Conservation (phyloP, 2,888 invertebrate genomes). For the Blastobasis adustella region DNA sequence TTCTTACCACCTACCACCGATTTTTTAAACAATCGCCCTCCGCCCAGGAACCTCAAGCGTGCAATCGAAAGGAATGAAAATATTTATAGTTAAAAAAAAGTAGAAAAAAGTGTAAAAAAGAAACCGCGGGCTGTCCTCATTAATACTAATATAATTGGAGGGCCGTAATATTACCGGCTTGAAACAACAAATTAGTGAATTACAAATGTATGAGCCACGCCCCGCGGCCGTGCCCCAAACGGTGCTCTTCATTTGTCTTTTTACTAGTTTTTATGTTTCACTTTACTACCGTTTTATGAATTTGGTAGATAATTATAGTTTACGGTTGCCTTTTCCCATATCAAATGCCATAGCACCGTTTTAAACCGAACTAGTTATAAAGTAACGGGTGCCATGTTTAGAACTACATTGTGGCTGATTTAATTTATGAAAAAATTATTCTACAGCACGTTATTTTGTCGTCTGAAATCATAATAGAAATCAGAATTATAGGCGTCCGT, state of each 20-base stretch:
- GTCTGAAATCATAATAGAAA: too few relatives aligned
- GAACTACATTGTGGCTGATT: too few relatives aligned
- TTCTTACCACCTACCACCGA: too few relatives aligned
- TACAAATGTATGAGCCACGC: constrained; percentile 67
- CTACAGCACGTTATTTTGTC: too few relatives aligned
- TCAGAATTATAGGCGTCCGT: too few relatives aligned
- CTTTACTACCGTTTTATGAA: constrained; percentile 32
- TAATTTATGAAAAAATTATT: too few relatives aligned
- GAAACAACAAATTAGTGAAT: constrained; percentile 71
- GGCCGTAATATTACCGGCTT: constrained; percentile 62
- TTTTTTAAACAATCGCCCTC: too few relatives aligned
- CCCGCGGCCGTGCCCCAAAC: constrained; percentile 44
- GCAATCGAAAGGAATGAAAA: too few relatives aligned
- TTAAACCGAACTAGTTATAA: constrained; percentile 8
- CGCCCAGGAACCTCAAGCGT: too few relatives aligned
- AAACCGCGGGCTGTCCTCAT: constrained; percentile 51
- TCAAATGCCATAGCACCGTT: constrained; percentile 7
- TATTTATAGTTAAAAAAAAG: too few relatives aligned
- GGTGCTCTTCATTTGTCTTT: constrained; percentile 66
- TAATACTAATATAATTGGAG: constrained; percentile 70
- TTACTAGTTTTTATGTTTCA: constrained; percentile 28
- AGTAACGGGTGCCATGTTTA: neutral
- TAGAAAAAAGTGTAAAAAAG: constrained; percentile 32
- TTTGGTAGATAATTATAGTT: constrained; percentile 57
- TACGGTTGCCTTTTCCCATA: constrained; percentile 21